Percentiles rank a stretch among this genome's conserved stretches.
phyloP scores from a whole-genome alignment of 2,888 invertebrate genomes.

The Malachius bipustulatus region DNA sequence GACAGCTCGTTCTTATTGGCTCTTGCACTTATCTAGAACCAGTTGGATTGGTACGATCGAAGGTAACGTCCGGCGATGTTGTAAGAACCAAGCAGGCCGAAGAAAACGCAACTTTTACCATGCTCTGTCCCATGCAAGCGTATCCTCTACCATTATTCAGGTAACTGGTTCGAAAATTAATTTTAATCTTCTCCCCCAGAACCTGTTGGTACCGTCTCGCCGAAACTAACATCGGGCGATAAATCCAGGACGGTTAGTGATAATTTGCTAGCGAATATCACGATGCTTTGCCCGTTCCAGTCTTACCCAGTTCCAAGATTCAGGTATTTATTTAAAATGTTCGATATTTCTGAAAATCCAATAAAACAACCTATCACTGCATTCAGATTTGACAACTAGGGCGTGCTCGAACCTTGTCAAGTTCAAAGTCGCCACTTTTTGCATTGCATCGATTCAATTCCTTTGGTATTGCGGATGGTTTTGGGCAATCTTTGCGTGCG shows the following conservation, averaged over 20 bases:
- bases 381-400: no score
- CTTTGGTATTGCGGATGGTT: no score
- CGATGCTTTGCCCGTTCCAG: conserved; percentile 53
- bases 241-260: conserved; percentile 26
- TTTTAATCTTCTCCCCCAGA: conserved; percentile 36
- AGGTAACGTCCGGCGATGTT: conserved; percentile 29
- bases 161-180: conserved; percentile 27
- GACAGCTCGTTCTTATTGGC: background rate
- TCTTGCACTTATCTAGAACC: conserved; percentile 32
- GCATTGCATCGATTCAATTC: no score
- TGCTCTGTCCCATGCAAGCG: conserved; percentile 41
- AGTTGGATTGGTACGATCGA: conserved; percentile 39
- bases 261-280: conserved; percentile 33
- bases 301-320: conserved; percentile 60
- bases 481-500: no score
- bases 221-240: conserved; percentile 42
- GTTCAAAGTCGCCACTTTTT: no score
- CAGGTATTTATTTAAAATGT: conserved; percentile 44
- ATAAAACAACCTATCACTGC: no score
- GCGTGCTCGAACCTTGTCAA: no score
- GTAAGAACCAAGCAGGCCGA: conserved; percentile 17
- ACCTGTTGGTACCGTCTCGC: conserved; percentile 65
- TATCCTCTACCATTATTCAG: conserved; percentile 36
- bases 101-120: conserved; percentile 37
- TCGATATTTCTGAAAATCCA: no score